Evolutionary conservation across 64 coral and sea anemone genomes (phyloP).

Genomic region (Porites australiensis): DNA sequence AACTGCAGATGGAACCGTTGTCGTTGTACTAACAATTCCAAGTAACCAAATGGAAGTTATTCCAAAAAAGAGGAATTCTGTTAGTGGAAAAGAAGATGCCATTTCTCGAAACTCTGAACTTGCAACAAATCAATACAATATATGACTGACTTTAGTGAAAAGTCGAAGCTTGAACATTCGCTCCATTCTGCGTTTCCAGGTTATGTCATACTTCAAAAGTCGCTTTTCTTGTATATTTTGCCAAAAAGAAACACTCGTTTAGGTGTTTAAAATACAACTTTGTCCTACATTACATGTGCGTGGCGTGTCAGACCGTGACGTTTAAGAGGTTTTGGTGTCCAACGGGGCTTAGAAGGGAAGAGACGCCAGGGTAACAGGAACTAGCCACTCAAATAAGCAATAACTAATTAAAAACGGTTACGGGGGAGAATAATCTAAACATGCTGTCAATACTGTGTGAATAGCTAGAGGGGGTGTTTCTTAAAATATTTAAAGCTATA

Average conservation of each 20-base stretch:
- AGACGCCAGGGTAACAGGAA: neutral
- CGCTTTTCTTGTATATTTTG: neutral
- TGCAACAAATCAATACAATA: neutral
- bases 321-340: no score
- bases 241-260: neutral
- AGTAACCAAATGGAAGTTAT: neutral
- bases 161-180: neutral
- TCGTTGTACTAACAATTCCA: neutral
- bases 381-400: neutral
- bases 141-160: neutral
- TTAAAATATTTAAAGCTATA: no score
- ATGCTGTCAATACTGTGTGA: neutral
- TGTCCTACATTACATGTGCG: neutral
- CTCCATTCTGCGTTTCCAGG: neutral
- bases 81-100: neutral
- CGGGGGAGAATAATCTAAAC: neutral
- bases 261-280: neutral
- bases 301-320: neutral
- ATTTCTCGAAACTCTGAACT: neutral
- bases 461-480: no score
- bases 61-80: neutral
- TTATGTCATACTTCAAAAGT: neutral
- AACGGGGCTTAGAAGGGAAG: no score
- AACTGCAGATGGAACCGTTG: neutral
- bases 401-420: neutral